Base-by-base conservation (phyloP, 2,113 vertebrate species). In the Australoheros scitulus region DNA sequence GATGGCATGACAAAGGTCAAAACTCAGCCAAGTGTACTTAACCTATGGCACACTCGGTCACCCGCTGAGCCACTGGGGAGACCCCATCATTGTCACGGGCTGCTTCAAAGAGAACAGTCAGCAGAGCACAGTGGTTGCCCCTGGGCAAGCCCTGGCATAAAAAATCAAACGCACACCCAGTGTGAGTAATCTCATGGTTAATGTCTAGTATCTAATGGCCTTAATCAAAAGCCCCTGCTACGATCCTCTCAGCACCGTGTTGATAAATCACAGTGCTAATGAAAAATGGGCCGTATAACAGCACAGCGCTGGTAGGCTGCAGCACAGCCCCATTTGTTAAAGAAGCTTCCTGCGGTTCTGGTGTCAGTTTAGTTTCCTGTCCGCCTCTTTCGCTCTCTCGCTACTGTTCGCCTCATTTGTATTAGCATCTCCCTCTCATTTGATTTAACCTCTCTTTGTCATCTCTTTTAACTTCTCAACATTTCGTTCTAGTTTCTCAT, bases 151-250 rank as follows among this genome's bases (percentile, higher is more conserved):
- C 70, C 83, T 11, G 36, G 41, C 20, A 79, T 34, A 14, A 41
- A 58, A 61, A 90, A 79, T 90, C 88, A 84, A 88, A 83, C 34
- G 38, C 83, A 79, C 75, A 83, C 88, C 86, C 85, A 76, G 88
- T 22, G 91, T 86, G 87, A 87, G 79, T 88, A 83, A 90, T 93
- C 91, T 87, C 65, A 79, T 14, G 15, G 82, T 83, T 93, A 91
- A 94, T 91, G 89, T 84, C 83, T 92, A 81, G 86, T 85, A 89
- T 91, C 86, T 91, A 93, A 94, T 89, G 84, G 84, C 80, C 80
- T 92, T 91, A 91, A 92, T 93, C 86, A 91, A 88, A 92, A 86
- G 81, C 86, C 70, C 89, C 82, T 29, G 77, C 86, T 78, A 88
- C 70, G 91, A 87, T 76, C 58, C 82, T 80, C 68, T 88, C 83